These are phyloP conservation scores for Sarcophaga subvicina DNA, from an alignment of 2,888 invertebrate genomes.

Conservation along the genomic window DNA sequence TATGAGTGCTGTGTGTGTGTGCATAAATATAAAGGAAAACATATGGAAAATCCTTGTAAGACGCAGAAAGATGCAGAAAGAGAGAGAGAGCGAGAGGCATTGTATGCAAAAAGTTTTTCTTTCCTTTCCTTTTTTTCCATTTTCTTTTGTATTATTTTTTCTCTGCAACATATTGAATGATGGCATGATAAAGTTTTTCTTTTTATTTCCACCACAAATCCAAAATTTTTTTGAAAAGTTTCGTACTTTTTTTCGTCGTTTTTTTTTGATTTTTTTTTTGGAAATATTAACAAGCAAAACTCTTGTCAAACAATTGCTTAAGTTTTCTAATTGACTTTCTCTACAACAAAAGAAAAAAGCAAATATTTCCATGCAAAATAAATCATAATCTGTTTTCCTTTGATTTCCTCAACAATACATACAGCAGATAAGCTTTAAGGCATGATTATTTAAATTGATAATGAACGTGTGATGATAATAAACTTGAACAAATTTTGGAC, in stretches of 20 bases:
- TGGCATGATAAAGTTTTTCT: slow-evolving; percentile 33
- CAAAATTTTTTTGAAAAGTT: slow-evolving; percentile 2
- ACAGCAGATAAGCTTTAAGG: not conserved
- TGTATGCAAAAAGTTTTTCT: slow-evolving; percentile 34
- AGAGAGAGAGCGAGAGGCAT: not conserved
- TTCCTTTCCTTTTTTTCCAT: slow-evolving; percentile 2
- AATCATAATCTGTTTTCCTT: not conserved
- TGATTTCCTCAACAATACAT: not conserved
- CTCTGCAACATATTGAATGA: slow-evolving; percentile 53
- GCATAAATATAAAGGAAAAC: not conserved
- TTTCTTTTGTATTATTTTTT: slow-evolving; percentile 8
- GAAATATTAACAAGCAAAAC: slow-evolving; percentile 43
- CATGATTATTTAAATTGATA: slow-evolving; percentile 25
- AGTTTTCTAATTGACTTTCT: slow-evolving; percentile 24
- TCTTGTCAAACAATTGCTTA: slow-evolving; percentile 37
- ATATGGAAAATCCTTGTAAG: slow-evolving; percentile 13
- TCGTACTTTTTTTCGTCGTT: not conserved
- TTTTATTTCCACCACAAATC: not conserved
- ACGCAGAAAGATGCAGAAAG: not conserved
- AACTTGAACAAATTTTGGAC: too few species aligned
- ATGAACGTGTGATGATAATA: not conserved
- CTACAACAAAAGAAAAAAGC: too few species aligned
- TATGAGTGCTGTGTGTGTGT: not conserved
- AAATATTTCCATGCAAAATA: too few species aligned
- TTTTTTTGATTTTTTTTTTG: not conserved